Conservation (phyloP, 2,797 vertebrate species). For the Thamnophis elegans region DNA sequence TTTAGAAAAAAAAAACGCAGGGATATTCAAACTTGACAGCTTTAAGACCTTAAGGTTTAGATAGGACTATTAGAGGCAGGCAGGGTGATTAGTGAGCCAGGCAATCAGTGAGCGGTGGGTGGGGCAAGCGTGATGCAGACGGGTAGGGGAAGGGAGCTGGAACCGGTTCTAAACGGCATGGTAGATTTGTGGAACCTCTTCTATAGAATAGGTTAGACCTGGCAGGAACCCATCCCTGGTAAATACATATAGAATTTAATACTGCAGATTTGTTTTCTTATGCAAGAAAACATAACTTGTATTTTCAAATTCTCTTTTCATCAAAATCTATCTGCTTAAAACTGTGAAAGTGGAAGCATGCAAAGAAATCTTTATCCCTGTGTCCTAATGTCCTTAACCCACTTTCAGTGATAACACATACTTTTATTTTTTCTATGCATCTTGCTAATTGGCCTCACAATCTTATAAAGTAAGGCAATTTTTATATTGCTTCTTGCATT, state of each 20-base stretch:
- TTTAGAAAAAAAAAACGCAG: too few relatives aligned
- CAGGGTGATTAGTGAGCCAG: too few relatives aligned
- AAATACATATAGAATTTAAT: neutral
- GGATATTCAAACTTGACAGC: too few relatives aligned
- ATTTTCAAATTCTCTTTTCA: neutral
- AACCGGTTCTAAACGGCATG: too few relatives aligned
- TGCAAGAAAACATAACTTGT: neutral
- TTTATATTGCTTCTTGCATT: neutral
- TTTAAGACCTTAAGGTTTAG: too few relatives aligned
- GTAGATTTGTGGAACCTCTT: too few relatives aligned
- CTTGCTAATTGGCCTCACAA: neutral
- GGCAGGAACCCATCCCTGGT: too few relatives aligned
- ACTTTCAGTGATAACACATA: neutral
- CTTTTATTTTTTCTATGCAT: neutral
- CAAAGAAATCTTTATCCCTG: neutral
- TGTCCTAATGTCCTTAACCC: neutral
- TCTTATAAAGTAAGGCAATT: slow-evolving; percentile 5
- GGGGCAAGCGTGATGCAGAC: too few relatives aligned
- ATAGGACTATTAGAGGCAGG: too few relatives aligned
- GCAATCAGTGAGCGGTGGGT: too few relatives aligned
- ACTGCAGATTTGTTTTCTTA: neutral
- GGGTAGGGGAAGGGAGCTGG: too few relatives aligned
- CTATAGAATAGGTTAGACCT: too few relatives aligned
- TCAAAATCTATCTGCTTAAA: neutral
- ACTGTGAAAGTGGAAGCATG: neutral